Evolutionary conservation across 2,797 vertebrate species (phyloP).

Genomic region (Pseudochirops cupreus): DNA sequence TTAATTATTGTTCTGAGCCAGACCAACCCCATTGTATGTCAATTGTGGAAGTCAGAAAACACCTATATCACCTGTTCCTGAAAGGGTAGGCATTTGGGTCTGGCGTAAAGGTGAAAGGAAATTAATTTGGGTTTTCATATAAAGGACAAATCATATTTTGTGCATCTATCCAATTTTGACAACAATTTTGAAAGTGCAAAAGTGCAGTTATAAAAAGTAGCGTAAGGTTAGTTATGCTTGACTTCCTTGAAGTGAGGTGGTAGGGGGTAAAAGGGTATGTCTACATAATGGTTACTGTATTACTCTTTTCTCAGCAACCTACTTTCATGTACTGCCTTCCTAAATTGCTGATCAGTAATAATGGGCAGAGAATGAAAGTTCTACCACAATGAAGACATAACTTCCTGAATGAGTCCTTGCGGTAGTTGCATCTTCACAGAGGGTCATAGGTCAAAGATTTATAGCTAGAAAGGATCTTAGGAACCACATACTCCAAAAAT

Average conservation of each 20-base stretch:
- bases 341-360: background rate
- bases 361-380: background rate
- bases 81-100: no score
- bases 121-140: background rate
- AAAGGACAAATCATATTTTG: background rate
- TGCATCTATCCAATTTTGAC: background rate
- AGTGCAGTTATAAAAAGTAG: background rate
- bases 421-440: background rate
- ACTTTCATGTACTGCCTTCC: background rate
- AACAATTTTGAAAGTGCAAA: background rate
- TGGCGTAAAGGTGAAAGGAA: background rate
- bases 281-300: background rate
- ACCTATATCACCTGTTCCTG: no score
- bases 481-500: background rate
- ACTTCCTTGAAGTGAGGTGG: background rate
- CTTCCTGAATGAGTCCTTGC: background rate
- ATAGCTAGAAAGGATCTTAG: background rate
- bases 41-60: no score
- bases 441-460: background rate
- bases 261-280: background rate
- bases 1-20: background rate
- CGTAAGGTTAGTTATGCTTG: background rate
- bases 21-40: no score
- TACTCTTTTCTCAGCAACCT: background rate
- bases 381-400: background rate